A percentile compares a stretch with the other conserved stretches of the same genome.
Conservation (phyloP, 2,888 invertebrate genomes). For the Creontiades dilutus region DNA sequence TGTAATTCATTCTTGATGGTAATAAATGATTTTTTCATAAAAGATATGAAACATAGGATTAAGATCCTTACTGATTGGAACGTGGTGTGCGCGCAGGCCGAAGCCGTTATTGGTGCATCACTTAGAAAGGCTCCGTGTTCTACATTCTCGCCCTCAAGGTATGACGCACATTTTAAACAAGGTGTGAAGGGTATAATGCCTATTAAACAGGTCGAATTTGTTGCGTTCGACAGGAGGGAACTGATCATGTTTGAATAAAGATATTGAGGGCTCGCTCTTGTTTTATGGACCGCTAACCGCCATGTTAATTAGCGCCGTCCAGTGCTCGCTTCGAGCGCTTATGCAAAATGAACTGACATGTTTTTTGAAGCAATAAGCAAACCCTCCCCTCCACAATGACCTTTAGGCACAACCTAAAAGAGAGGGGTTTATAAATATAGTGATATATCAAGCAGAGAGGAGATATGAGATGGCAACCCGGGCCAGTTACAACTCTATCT, state of each 20-base stretch:
- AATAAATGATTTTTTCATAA: no score
- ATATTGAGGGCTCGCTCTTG: constrained; percentile 24
- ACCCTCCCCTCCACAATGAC: constrained; percentile 10
- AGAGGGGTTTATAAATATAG: constrained; percentile 65
- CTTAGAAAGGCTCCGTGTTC: constrained; percentile 16
- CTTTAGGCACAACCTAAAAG: constrained; percentile 41
- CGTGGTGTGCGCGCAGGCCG: neutral
- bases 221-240: constrained; percentile 30
- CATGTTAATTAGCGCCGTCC: constrained; percentile 46
- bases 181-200: constrained; percentile 34
- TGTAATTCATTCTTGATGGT: no score
- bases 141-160: constrained; percentile 27
- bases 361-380: neutral
- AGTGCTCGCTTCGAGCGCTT: constrained; percentile 44
- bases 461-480: constrained; percentile 70
- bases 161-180: constrained; percentile 23
- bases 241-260: constrained; percentile 42
- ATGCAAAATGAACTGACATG: constrained; percentile 17
- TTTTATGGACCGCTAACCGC: constrained; percentile 45
- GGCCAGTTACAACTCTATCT: constrained; percentile 71
- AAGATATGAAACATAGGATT: neutral
- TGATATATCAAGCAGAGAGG: constrained; percentile 64
- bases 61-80: neutral
- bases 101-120: constrained; percentile 4
- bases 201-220: constrained; percentile 47